These are phyloP conservation scores for Drosophila suzukii DNA, from an alignment of 1,140 invertebrate species.

Conservation along the genomic window DNA sequence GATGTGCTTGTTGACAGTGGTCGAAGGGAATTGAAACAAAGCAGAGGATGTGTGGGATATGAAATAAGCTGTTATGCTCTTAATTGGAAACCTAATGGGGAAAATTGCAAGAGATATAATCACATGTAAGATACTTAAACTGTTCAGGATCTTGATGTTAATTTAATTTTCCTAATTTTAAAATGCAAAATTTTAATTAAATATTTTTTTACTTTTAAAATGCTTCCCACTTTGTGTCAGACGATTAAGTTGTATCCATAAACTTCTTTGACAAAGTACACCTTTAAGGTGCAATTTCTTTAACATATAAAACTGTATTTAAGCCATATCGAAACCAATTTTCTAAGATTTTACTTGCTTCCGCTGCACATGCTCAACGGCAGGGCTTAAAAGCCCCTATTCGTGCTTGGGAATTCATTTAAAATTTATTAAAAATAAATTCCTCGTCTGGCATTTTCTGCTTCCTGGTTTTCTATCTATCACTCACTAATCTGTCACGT, in stretches of 20 bases:
- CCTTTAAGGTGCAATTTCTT: too few relatives aligned
- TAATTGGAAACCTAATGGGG: constrained; percentile 10
- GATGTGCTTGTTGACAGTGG: constrained; percentile 55
- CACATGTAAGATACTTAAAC: not conserved
- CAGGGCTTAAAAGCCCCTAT: not conserved
- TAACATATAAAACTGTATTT: too few relatives aligned
- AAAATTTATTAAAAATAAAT: constrained; percentile 58
- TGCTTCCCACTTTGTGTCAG: too few relatives aligned
- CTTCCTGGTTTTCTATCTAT: constrained; percentile 9
- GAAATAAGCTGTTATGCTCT: constrained; percentile 3
- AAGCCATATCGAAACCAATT: not conserved
- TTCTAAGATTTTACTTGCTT: not conserved
- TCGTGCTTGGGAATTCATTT: constrained; percentile 55
- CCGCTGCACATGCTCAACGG: not conserved
- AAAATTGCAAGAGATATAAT: not conserved
- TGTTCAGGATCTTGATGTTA: too few relatives aligned
- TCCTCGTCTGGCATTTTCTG: constrained; percentile 9
- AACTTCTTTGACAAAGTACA: too few relatives aligned
- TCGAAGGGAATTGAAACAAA: constrained; percentile 39
- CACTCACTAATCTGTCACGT: constrained; percentile 75
- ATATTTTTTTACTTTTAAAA: too few relatives aligned
- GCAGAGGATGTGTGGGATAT: not conserved
- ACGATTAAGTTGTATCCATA: too few relatives aligned
- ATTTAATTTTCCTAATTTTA: too few relatives aligned
- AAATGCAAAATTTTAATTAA: too few relatives aligned